phyloP scores from a whole-genome alignment of 2,797 vertebrate genomes.

The Sus cebifrons region DNA sequence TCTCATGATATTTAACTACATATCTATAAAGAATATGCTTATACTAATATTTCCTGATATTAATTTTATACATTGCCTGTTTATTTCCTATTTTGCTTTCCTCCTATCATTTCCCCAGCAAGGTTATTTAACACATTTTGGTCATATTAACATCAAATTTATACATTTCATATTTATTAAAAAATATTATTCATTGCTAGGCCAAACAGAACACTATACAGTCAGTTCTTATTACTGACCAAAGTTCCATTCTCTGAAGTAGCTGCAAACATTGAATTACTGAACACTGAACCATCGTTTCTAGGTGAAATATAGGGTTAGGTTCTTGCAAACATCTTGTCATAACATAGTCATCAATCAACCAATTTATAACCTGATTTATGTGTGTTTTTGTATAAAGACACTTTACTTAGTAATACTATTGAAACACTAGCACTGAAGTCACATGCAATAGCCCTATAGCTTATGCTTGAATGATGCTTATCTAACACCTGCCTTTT shows the following conservation, averaged over 20 bases:
- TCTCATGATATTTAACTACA: neutral
- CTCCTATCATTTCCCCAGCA: neutral
- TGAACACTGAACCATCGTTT: neutral
- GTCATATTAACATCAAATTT: neutral
- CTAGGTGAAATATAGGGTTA: neutral
- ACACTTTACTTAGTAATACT: neutral
- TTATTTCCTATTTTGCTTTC: neutral
- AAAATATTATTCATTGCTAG: neutral
- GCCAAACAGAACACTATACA: neutral
- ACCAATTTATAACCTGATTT: neutral
- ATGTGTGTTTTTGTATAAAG: neutral
- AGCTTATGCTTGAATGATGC: neutral
- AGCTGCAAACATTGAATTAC: neutral
- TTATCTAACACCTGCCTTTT: neutral
- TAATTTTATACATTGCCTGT: neutral
- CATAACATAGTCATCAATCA: neutral
- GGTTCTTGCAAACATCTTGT: neutral
- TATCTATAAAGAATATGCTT: neutral
- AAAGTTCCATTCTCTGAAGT: neutral
- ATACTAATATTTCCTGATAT: neutral
- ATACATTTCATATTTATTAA: neutral
- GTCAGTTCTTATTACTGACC: neutral
- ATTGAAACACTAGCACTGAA: neutral
- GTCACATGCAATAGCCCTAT: neutral
- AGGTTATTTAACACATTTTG: neutral